A percentile compares a stretch with the other conserved stretches of the same genome.
phyloP scores from a whole-genome alignment of 2,888 invertebrate species.

The Stratiomys singularior region DNA sequence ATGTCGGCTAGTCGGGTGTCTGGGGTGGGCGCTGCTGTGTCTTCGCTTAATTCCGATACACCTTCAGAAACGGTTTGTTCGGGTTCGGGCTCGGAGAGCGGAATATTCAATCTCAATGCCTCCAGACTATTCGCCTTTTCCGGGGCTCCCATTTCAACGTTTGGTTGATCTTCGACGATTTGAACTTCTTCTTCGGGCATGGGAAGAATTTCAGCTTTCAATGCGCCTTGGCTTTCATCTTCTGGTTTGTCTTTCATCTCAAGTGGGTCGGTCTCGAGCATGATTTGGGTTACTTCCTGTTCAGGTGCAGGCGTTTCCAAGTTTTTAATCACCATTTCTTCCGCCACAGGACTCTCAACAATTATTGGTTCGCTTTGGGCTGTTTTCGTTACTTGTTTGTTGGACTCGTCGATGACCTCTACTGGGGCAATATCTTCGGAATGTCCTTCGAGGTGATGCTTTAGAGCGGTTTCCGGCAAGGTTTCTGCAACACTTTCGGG shows the following conservation, averaged over 20 bases:
- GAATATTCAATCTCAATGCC: no score
- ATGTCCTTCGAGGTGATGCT: background rate
- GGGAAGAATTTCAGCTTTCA: slow-evolving; percentile 28
- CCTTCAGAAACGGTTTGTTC: background rate
- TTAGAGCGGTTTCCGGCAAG: background rate
- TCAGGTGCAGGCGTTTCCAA: background rate
- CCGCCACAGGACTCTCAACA: background rate
- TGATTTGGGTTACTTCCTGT: slow-evolving; percentile 29
- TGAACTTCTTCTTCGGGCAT: slow-evolving; percentile 12
- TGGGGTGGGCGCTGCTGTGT: background rate
- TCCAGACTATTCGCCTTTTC: background rate
- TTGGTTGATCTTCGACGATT: slow-evolving; percentile 24
- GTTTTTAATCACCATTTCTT: slow-evolving; percentile 10
- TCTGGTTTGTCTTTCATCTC: slow-evolving; percentile 26
- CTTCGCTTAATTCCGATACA: background rate
- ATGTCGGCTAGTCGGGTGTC: background rate
- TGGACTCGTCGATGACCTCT: background rate
- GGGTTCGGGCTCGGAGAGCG: background rate
- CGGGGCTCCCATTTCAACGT: background rate
- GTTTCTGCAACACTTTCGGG: background rate
- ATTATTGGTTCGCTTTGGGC: slow-evolving; percentile 20
- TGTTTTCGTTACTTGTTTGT: background rate
- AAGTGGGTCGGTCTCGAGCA: slow-evolving; percentile 36
- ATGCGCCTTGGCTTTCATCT: background rate
- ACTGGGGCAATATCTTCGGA: background rate